Evolutionary conservation across 2,888 invertebrate species (phyloP).

Genomic region (Sesamia inferens): DNA sequence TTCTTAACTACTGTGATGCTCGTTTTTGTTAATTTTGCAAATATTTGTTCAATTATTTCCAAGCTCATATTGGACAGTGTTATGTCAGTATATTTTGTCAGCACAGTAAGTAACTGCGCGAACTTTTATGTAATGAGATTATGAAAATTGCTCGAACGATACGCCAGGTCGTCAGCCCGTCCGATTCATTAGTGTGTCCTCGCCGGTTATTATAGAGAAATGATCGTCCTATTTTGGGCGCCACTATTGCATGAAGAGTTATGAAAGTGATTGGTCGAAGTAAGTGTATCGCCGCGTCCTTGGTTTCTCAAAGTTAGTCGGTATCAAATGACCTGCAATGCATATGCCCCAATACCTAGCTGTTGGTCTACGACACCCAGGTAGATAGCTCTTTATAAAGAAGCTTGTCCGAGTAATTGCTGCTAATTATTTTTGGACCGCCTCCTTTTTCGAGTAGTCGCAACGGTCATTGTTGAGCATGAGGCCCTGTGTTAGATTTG

Average conservation of each 20-base stretch:
- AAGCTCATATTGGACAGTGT: constrained; percentile 46
- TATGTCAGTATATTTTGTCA: constrained; percentile 63
- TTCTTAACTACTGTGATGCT: background rate
- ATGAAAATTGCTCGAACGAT: constrained; percentile 61
- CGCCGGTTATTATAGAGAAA: constrained; percentile 54
- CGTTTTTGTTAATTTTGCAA: background rate
- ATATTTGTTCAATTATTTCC: constrained; percentile 33
- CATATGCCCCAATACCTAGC: background rate
- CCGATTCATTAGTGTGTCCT: constrained; percentile 50
- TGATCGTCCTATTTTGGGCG: constrained; percentile 50
- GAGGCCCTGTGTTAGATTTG: background rate
- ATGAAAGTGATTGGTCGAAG: constrained; percentile 32
- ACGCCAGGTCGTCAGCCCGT: constrained; percentile 36
- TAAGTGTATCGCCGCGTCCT: constrained; percentile 25
- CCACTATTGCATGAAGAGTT: constrained; percentile 43
- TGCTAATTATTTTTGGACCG: background rate
- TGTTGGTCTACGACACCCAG: too few relatives aligned
- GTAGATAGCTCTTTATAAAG: background rate
- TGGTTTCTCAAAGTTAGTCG: constrained; percentile 25
- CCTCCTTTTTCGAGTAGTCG: background rate
- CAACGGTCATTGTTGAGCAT: background rate
- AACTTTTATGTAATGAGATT: constrained; percentile 64
- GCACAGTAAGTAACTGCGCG: constrained; percentile 52
- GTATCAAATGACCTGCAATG: too few relatives aligned
- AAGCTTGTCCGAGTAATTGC: background rate